Evolutionary conservation across 2,888 invertebrate genomes (phyloP).

Genomic region (Polymixis lichenea): DNA sequence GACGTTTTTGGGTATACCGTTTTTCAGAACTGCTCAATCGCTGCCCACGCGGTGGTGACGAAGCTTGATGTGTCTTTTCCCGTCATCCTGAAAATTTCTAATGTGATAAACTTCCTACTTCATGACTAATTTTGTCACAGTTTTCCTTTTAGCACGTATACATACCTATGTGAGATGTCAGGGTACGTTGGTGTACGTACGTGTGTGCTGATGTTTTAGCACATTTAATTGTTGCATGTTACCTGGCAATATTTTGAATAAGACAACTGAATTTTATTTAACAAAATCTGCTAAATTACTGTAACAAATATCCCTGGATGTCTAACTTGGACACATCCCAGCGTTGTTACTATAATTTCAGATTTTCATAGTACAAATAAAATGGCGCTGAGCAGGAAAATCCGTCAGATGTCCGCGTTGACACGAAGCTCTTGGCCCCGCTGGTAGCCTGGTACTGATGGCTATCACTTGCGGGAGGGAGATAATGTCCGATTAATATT

Average conservation of each 20-base stretch:
- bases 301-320: not conserved
- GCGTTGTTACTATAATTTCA: not conserved
- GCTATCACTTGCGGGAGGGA: constrained; percentile 16
- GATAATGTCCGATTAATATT: constrained; percentile 35
- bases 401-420: constrained; percentile 24
- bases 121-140: not conserved
- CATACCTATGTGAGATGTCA: too few species aligned
- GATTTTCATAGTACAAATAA: constrained; percentile 15
- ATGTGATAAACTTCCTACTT: not conserved
- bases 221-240: not conserved
- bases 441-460: constrained; percentile 21
- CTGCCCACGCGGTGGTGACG: constrained; percentile 13
- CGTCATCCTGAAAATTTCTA: not conserved
- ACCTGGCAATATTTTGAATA: not conserved
- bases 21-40: not conserved
- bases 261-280: not conserved
- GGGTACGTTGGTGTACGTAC: too few species aligned
- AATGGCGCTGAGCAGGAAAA: constrained; percentile 5
- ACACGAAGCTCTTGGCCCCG: constrained; percentile 26
- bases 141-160: not conserved
- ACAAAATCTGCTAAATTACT: not conserved
- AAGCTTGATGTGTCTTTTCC: constrained; percentile 2
- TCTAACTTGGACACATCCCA: not conserved
- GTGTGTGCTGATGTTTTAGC: too few species aligned
- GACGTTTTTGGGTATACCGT: not conserved